Conservation (phyloP, 2,797 vertebrate genomes). For the Sebastes wilsoni region DNA sequence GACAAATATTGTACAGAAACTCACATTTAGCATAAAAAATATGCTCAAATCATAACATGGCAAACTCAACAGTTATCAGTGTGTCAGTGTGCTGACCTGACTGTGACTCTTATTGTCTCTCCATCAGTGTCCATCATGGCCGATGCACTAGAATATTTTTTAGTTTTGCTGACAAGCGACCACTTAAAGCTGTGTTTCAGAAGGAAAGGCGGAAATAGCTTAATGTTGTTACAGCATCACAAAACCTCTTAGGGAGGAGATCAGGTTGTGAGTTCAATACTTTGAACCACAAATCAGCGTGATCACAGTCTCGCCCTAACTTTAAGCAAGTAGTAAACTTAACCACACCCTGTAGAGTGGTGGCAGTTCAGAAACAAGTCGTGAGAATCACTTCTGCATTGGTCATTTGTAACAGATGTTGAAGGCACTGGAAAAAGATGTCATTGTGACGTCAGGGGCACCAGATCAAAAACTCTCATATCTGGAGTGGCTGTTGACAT, state of each 20-base stretch:
- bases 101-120: neutral
- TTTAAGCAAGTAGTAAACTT: neutral
- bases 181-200: constrained; percentile 22
- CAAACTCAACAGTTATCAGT: too few relatives aligned
- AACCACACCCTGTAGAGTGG: neutral
- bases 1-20: too few relatives aligned
- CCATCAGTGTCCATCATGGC: constrained; percentile 10
- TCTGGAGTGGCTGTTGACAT: neutral
- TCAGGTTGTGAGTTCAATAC: neutral
- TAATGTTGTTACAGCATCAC: neutral
- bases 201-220: neutral
- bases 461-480: neutral
- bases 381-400: neutral
- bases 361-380: neutral
- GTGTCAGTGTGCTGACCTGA: too few relatives aligned
- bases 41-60: too few relatives aligned
- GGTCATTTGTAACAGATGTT: neutral
- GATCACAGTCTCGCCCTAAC: neutral
- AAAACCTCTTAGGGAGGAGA: neutral
- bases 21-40: too few relatives aligned
- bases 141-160: neutral
- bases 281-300: neutral
- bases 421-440: neutral
- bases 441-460: neutral
- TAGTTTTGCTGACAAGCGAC: constrained; percentile 25